A percentile compares a stretch with the other conserved stretches of the same genome.
Conservation (phyloP, 2,888 invertebrate species). For the Acronicta leporina region DNA sequence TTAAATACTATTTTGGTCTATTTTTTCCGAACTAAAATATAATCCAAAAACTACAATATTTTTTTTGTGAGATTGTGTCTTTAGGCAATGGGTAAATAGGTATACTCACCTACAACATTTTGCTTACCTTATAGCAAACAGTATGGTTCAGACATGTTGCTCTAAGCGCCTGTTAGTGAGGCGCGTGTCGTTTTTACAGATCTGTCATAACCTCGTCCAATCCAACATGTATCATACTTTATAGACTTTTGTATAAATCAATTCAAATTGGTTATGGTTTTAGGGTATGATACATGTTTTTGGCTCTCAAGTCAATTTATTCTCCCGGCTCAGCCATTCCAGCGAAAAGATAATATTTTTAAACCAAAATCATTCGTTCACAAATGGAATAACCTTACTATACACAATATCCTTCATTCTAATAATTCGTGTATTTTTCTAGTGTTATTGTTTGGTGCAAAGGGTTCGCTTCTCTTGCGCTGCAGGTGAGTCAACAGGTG, state of each 20-base stretch:
- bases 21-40: conserved; percentile 2
- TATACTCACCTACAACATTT: too few species aligned
- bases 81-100: not conserved
- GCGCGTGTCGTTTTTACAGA: not conserved
- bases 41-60: too few species aligned
- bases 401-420: too few species aligned
- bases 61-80: too few species aligned
- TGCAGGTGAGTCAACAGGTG: conserved; percentile 87
- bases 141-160: not conserved
- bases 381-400: too few species aligned
- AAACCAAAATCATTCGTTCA: not conserved
- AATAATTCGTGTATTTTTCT: conserved; percentile 7
- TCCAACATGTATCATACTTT: too few species aligned
- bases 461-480: conserved; percentile 64
- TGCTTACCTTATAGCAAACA: not conserved
- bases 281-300: too few species aligned
- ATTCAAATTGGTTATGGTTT: too few species aligned
- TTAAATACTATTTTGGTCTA: conserved; percentile 4
- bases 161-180: not conserved
- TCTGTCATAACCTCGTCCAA: not conserved
- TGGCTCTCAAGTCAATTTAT: too few species aligned
- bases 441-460: conserved; percentile 29
- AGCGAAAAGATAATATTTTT: too few species aligned
- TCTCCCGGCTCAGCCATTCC: too few species aligned
- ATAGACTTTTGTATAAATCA: too few species aligned